These are phyloP conservation scores for Monochamus saltuarius DNA, from an alignment of 1,140 invertebrate genomes.

Conservation along the genomic window DNA sequence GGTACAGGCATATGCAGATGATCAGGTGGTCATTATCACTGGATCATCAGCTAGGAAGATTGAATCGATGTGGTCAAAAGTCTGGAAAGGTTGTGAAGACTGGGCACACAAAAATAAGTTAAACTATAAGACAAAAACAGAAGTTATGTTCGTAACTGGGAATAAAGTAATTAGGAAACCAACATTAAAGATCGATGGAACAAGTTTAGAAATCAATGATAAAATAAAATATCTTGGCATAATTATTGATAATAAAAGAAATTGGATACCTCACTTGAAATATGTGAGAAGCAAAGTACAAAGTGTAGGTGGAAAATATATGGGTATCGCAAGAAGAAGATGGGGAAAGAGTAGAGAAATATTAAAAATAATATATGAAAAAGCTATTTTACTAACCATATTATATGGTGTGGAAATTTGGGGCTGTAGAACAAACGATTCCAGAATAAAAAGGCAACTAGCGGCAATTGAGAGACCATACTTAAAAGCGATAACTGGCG, in stretches of 20 bases:
- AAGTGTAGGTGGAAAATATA: neutral
- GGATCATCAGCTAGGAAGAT: constrained; percentile 18
- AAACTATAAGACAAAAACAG: constrained; percentile 27
- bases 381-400: constrained; percentile 22
- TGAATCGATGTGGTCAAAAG: constrained; percentile 12
- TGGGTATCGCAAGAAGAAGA: constrained; percentile 19
- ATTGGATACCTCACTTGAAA: constrained; percentile 23
- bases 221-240: constrained; percentile 30
- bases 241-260: constrained; percentile 20
- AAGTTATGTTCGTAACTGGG: constrained; percentile 16
- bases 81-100: neutral
- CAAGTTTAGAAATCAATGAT: neutral
- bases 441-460: constrained; percentile 17
- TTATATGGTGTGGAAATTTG: constrained; percentile 30
- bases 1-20: constrained; percentile 27
- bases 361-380: constrained; percentile 25
- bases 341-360: constrained; percentile 19
- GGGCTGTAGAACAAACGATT: constrained; percentile 16
- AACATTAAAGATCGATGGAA: constrained; percentile 9
- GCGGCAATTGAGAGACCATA: constrained; percentile 24
- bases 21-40: constrained; percentile 16
- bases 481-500: constrained; percentile 12
- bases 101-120: constrained; percentile 12
- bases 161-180: constrained; percentile 9
- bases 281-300: constrained; percentile 6